Conservation (phyloP, 2,797 vertebrate species). For the Dryobates pubescens region DNA sequence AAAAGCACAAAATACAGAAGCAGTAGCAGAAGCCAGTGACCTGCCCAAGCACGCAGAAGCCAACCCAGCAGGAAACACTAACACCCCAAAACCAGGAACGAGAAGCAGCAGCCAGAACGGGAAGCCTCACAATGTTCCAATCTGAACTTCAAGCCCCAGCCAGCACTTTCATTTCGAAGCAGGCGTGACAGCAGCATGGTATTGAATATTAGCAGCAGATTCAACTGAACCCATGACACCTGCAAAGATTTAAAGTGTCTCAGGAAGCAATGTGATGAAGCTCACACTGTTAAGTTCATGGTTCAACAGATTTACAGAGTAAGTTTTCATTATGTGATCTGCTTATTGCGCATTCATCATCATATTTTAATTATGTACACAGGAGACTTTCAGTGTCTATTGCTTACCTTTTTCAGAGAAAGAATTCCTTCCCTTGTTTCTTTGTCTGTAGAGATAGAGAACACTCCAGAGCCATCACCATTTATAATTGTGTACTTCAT, state of each 20-base stretch:
- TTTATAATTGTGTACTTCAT: constrained; percentile 96
- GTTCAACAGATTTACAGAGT: not conserved
- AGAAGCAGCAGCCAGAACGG: too few relatives aligned
- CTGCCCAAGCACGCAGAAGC: too few relatives aligned
- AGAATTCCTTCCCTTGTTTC: constrained; percentile 95
- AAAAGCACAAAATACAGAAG: too few relatives aligned
- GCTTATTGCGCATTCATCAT: not conserved
- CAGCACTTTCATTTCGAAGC: too few relatives aligned
- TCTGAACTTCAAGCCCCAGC: too few relatives aligned
- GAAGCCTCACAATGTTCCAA: too few relatives aligned
- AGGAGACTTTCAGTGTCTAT: not conserved
- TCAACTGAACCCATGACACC: too few relatives aligned
- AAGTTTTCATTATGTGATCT: not conserved
- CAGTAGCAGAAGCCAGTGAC: too few relatives aligned
- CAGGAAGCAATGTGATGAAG: not conserved
- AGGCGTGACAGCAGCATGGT: too few relatives aligned
- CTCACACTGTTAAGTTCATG: not conserved
- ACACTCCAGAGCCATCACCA: constrained; percentile 89
- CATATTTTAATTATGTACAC: not conserved
- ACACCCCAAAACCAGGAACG: too few relatives aligned
- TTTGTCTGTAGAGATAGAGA: constrained; percentile 92
- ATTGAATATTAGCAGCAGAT: too few relatives aligned
- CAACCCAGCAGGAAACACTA: too few relatives aligned
- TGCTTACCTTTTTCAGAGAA: constrained; percentile 90
- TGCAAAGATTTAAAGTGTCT: not conserved